A percentile compares a stretch with the other conserved stretches of the same genome.
Evolutionary conservation across 1,140 invertebrate genomes (phyloP).

Genomic region (Fopius arisanus): DNA sequence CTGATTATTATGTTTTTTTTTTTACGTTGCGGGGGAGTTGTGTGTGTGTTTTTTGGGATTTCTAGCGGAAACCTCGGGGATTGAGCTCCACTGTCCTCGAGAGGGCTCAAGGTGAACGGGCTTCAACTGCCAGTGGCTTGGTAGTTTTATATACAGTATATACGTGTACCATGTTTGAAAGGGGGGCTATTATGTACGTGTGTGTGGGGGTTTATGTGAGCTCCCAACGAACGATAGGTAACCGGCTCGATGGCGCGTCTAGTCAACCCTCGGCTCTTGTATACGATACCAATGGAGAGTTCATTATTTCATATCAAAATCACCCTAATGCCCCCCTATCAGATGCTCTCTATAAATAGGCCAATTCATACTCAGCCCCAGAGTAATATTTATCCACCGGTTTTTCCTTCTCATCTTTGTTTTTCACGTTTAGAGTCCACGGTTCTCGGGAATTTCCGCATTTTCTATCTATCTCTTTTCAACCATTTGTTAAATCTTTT

Average conservation of each 20-base stretch:
- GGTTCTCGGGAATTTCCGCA: background rate
- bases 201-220: background rate
- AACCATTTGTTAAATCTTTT: too few relatives aligned
- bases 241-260: slow-evolving; percentile 24
- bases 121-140: slow-evolving; percentile 56
- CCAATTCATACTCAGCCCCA: background rate
- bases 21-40: background rate
- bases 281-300: background rate
- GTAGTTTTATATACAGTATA: slow-evolving; percentile 1
- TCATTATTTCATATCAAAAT: background rate
- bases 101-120: slow-evolving; percentile 63
- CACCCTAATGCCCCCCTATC: background rate
- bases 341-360: background rate
- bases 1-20: background rate
- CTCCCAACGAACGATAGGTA: background rate
- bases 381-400: background rate
- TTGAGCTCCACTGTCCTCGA: slow-evolving; percentile 54
- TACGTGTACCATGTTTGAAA: slow-evolving; percentile 43
- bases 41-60: background rate
- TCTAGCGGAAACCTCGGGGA: slow-evolving; percentile 3
- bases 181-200: background rate
- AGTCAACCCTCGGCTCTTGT: background rate
- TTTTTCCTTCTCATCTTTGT: background rate
- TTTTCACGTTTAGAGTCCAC: background rate
- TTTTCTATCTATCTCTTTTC: too few relatives aligned